Base-by-base conservation (phyloP, 2,113 vertebrate species). In the Rana temporaria region DNA sequence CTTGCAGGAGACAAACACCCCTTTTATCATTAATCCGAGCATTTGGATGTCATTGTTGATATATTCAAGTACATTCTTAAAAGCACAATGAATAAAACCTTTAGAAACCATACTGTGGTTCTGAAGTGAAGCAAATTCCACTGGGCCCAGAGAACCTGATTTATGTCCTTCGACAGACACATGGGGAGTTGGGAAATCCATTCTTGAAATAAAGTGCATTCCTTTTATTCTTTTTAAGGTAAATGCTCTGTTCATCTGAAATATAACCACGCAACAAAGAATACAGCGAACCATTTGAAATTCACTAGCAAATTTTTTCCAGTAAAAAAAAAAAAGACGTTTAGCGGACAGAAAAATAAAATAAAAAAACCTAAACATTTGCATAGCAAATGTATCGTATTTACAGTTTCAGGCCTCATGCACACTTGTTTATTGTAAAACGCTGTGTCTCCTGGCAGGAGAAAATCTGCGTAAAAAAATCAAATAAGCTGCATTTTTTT, bases 1-100 rank as follows among this genome's bases (percentile, higher is more conserved):
- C 72, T 83, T 83, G 26, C 72, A 76, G 81, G 81, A 83, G 81
- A 83, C 81, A 82, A 75, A 82, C 71, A 75, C 70, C 48, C 72
- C 63, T 76, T 83, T 68, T 76, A 76, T 76, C 81, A 76, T 68
- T 48, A 68, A 48, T 57, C 52, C 55, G 71, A 53, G 63, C 63
- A 72, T 26, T 83, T 83, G 64, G 63, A 83, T 83, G 81, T 83
- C 81, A 83, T 38, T 60, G 55, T 42, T 83, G 71, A 83, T 83
- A 83, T 76, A 83, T 76, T 76, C 20, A 83, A 68, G 81, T 52
- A 42, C 64, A 83, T 76, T 65, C 20, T 48, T 18, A 38, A 68
- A 69, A 68, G 81, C 34, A 68, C 72, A 52, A 68, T 48, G 34
- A 82, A 42, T 67, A 60, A 68, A 83, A 76, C 17, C 59, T 75